Evolutionary conservation across 1,140 invertebrate species (phyloP).

Genomic region (Drosophila eugracilis): DNA sequence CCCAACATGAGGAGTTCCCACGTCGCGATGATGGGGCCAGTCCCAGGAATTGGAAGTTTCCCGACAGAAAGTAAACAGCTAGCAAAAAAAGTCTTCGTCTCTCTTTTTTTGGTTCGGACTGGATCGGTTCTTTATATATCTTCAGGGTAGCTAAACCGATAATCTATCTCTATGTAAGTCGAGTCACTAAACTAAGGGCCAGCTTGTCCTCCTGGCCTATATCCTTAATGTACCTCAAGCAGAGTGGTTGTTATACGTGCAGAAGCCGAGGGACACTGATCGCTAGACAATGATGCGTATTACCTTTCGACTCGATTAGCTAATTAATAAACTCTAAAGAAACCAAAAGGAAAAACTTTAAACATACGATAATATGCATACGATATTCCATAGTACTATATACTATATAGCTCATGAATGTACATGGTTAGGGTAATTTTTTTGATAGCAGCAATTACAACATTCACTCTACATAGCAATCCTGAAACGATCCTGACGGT

Average conservation of each 20-base stretch:
- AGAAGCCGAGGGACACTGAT: slow-evolving; percentile 28
- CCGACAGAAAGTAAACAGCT: slow-evolving; percentile 73
- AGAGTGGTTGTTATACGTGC: slow-evolving; percentile 68
- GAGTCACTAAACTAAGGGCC: slow-evolving; percentile 49
- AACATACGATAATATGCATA: slow-evolving; percentile 27
- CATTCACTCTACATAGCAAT: slow-evolving; percentile 26
- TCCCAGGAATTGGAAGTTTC: slow-evolving; percentile 73
- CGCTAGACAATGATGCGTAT: slow-evolving; percentile 28
- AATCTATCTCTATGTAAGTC: slow-evolving; percentile 40
- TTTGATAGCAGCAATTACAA: slow-evolving; percentile 51
- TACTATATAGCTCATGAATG: slow-evolving; percentile 46
- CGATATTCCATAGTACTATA: slow-evolving; percentile 16
- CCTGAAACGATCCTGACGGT: slow-evolving; percentile 3
- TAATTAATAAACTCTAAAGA: slow-evolving; percentile 30
- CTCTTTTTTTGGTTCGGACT: neutral
- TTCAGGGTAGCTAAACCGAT: slow-evolving; percentile 50
- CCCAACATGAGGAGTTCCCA: slow-evolving; percentile 65
- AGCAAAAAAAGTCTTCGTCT: too few species aligned
- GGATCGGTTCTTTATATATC: slow-evolving; percentile 22
- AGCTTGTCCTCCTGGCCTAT: slow-evolving; percentile 43
- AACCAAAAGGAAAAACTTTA: slow-evolving; percentile 13
- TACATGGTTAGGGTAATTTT: slow-evolving; percentile 50
- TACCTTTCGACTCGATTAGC: slow-evolving; percentile 61
- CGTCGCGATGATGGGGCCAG: slow-evolving; percentile 69
- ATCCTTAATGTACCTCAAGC: slow-evolving; percentile 83